These are phyloP conservation scores for Hystrix brachyura DNA, from an alignment of 2,113 vertebrate genomes.

Conservation along the genomic window DNA sequence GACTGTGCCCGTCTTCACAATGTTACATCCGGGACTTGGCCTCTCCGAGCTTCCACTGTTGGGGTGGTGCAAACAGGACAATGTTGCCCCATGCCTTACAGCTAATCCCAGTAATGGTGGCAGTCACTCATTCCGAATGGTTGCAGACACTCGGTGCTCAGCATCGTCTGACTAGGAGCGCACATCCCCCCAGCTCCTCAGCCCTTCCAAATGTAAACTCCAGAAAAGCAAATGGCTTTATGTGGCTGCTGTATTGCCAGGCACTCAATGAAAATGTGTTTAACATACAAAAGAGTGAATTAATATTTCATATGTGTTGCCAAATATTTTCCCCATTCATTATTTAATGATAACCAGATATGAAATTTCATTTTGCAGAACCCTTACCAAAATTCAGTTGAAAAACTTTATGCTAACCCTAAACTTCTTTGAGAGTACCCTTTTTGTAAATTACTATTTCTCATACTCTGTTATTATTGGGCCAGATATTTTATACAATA, in stretches of 20 bases:
- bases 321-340: neutral
- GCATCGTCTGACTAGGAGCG: neutral
- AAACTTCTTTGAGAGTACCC: neutral
- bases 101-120: neutral
- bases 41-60: neutral
- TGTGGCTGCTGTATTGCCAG: neutral
- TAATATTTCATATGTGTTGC: neutral
- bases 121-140: neutral
- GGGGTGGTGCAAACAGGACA: neutral
- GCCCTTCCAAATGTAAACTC: neutral
- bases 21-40: too few species aligned
- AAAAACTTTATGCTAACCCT: conserved; percentile 2
- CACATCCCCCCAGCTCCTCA: neutral
- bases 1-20: neutral
- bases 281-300: neutral
- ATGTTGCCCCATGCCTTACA: neutral
- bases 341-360: neutral
- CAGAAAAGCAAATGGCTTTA: neutral
- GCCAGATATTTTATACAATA: neutral
- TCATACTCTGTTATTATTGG: neutral
- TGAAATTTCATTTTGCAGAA: neutral
- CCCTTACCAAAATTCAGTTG: conserved; percentile 23
- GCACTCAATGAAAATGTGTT: neutral
- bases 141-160: neutral
- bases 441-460: neutral